Percentiles rank a stretch among this genome's conserved stretches.
Evolutionary conservation across 2,113 vertebrate genomes (phyloP).

Genomic region (Psilopsiagon aurifrons): DNA sequence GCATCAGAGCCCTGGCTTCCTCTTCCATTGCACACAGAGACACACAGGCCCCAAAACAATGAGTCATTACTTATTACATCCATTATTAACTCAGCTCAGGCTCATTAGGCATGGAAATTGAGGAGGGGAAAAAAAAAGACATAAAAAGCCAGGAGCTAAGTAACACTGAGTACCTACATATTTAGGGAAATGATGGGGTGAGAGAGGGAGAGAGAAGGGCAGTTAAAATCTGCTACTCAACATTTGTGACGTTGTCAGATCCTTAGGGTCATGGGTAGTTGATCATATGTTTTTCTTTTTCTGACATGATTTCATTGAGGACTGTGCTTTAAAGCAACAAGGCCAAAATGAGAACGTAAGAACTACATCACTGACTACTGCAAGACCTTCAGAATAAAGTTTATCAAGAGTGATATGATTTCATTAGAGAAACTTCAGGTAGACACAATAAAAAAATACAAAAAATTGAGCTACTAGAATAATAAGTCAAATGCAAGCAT

Average conservation of each 20-base stretch:
- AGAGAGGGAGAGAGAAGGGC: background rate
- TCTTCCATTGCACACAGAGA: conserved; percentile 72
- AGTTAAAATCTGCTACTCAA: conserved; percentile 72
- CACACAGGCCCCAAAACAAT: conserved; percentile 76
- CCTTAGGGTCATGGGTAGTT: conserved; percentile 68
- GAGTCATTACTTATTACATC: conserved; percentile 89
- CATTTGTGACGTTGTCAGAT: conserved; percentile 72
- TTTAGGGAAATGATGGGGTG: background rate
- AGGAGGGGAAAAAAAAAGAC: conserved; percentile 43
- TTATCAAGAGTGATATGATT: background rate
- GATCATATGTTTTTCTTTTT: conserved; percentile 71
- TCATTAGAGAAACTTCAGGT: conserved; percentile 34
- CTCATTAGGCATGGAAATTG: conserved; percentile 86
- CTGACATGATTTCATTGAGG: conserved; percentile 68
- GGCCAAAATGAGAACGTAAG: conserved; percentile 22
- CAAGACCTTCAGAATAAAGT: conserved; percentile 50
- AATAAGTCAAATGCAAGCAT: background rate
- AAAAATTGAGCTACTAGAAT: background rate
- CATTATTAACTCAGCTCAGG: conserved; percentile 87
- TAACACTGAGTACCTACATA: conserved; percentile 37
- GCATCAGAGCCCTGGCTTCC: conserved; percentile 74
- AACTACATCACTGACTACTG: conserved; percentile 57
- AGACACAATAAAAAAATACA: background rate
- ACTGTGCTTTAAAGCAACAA: conserved; percentile 44
- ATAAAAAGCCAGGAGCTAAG: conserved; percentile 43